Base-by-base conservation (phyloP, 2,113 vertebrate species). In the Climacteris rufus region DNA sequence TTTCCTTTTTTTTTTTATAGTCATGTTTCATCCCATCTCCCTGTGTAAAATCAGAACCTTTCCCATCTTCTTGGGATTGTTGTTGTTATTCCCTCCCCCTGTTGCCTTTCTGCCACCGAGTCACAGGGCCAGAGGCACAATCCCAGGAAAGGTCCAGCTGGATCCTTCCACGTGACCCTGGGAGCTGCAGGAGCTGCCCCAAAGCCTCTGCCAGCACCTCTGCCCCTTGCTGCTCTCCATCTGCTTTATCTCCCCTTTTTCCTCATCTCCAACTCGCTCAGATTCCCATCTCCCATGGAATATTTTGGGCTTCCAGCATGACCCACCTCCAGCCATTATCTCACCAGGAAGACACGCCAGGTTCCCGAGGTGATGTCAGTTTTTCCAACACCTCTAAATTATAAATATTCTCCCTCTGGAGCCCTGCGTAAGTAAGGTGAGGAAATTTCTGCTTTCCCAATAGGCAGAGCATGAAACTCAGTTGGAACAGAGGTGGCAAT, bases 361-460 rank as follows among this genome's bases (percentile, higher is more conserved):
- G 13, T 11, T 69, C 84, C 75, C 4, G 24, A 33, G 28, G 56
- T 93, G 92, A 49, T 18, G 93, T 59, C 80, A 86, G 13, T 68
- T 71, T 94, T 96, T 93, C 96, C 92, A 71, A 15, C 60, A 30
- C 35, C 2, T 65, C 72, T 64, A 23, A 84, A n/a, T 5, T 31
- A 5, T 35, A 91, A 88, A 83, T 74, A 77, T 11, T 13, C 24
- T 35, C 37, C 61, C 31, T 23, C 47, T 28, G 56, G 54, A 77
- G 6, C 27, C 50, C 28, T 77, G 80, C 6, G 0, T 87, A 95
- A 95, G 79, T 50, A 23, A 93, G 64, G 69, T 78, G 72, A 61
- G 39, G 88, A 91, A 91, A 89, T 80, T 83, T 66, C 44, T 78
- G 90, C 88, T 96, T 97, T 95, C 96, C 78, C 96, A 95, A 93